Evolutionary conservation across 2,797 vertebrate genomes (phyloP).

Genomic region (Rhodeus uyekii): DNA sequence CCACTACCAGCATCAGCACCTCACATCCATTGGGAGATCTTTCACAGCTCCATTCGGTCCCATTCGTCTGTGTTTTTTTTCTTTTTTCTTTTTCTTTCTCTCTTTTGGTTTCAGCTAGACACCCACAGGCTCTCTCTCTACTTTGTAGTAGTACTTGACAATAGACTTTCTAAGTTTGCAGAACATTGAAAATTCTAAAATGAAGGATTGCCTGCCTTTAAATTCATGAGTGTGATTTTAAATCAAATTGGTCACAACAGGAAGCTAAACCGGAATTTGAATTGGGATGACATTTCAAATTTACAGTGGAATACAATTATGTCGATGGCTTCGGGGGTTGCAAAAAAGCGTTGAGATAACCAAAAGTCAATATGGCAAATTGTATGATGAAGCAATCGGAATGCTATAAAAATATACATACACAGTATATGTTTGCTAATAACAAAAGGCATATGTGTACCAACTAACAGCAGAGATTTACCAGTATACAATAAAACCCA

Average conservation of each 20-base stretch:
- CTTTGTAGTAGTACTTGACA: not conserved
- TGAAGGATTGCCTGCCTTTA: not conserved
- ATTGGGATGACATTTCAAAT: not conserved
- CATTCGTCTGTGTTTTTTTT: not conserved
- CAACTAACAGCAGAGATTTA: too few species aligned
- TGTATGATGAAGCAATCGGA: too few species aligned
- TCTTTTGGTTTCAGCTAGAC: not conserved
- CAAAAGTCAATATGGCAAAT: too few species aligned
- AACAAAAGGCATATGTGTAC: too few species aligned
- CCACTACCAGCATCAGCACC: constrained; percentile 24
- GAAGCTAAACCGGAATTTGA: not conserved
- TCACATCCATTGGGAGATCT: constrained; percentile 43
- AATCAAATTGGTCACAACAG: not conserved
- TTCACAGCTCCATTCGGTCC: constrained; percentile 24
- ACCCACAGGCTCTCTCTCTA: not conserved
- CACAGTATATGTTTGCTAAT: too few species aligned
- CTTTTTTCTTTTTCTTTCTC: constrained; percentile 2
- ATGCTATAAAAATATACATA: too few species aligned
- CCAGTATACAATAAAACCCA: too few species aligned
- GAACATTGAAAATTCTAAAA: not conserved
- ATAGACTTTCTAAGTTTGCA: not conserved
- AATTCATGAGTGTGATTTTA: not conserved
- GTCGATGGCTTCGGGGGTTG: too few species aligned
- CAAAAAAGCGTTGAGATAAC: too few species aligned
- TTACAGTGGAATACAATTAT: too few species aligned